Evolutionary conservation across 2,888 invertebrate genomes (phyloP).

Genomic region (Achlya flavicornis): DNA sequence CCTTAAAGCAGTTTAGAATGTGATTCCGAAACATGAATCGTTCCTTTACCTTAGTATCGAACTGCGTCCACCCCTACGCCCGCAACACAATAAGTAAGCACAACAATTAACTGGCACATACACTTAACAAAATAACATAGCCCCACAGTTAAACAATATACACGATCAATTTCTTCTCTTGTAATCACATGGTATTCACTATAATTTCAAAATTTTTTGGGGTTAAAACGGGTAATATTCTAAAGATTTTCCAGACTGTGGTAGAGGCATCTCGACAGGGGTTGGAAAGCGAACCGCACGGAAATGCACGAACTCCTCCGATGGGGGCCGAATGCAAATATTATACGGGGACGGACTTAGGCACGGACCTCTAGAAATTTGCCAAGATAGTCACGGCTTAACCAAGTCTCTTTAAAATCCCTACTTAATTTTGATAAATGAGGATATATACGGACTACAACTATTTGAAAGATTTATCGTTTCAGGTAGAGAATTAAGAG

Average conservation of each 20-base stretch:
- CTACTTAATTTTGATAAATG: background rate
- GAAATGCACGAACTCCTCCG: conserved; percentile 73
- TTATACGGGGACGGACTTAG: conserved; percentile 58
- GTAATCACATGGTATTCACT: conserved; percentile 59
- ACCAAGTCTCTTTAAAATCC: background rate
- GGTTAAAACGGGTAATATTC: conserved; percentile 57
- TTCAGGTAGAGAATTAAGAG: background rate
- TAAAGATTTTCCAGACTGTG: conserved; percentile 73
- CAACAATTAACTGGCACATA: conserved; percentile 66
- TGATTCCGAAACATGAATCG: background rate
- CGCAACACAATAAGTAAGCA: conserved; percentile 48
- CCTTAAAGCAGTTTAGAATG: background rate
- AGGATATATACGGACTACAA: background rate
- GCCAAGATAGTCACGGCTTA: background rate
- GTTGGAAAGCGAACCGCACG: conserved; percentile 70
- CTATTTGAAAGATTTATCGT: background rate
- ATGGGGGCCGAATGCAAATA: conserved; percentile 74
- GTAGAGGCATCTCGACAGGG: conserved; percentile 72
- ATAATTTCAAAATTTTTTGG: conserved; percentile 49
- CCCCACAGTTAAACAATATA: conserved; percentile 44
- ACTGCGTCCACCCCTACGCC: conserved; percentile 40
- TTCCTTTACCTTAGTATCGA: conserved; percentile 56
- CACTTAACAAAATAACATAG: conserved; percentile 58
- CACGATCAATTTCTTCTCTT: conserved; percentile 37
- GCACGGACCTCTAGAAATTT: conserved; percentile 26